Conservation (phyloP, 1,140 invertebrate genomes). For the Saccostrea glomerata region DNA sequence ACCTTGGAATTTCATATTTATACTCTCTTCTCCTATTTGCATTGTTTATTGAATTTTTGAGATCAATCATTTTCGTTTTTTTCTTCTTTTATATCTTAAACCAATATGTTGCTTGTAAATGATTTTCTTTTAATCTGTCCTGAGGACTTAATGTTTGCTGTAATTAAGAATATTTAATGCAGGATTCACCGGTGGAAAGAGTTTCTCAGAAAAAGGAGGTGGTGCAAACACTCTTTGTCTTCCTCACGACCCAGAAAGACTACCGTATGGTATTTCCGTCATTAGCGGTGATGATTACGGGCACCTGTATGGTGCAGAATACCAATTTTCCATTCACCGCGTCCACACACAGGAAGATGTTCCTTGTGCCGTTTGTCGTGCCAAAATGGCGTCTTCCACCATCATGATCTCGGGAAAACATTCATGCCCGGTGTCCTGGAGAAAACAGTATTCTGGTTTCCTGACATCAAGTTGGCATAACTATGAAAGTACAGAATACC, state of each 20-base stretch:
- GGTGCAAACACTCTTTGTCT: constrained; percentile 37
- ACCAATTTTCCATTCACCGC: not conserved
- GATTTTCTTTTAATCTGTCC: too few species aligned
- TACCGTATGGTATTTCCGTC: not conserved
- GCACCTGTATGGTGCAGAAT: constrained; percentile 45
- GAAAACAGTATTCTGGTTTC: constrained; percentile 37
- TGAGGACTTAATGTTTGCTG: too few species aligned
- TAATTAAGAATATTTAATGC: too few species aligned
- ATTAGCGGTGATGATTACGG: not conserved
- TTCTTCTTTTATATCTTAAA: too few species aligned
- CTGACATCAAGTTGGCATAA: not conserved
- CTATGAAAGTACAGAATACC: constrained; percentile 1
- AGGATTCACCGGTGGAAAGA: constrained; percentile 18
- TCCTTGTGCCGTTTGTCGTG: constrained; percentile 42
- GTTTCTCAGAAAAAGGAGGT: not conserved
- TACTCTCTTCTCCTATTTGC: too few species aligned
- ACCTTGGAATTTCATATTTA: too few species aligned
- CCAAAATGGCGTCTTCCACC: not conserved
- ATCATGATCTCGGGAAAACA: constrained; percentile 53
- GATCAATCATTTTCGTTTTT: too few species aligned
- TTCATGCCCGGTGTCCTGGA: constrained; percentile 43
- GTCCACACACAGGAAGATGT: constrained; percentile 32
- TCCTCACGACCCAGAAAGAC: constrained; percentile 42
- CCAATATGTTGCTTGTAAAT: too few species aligned
- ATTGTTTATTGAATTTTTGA: too few species aligned